Evolutionary conservation across 2,888 invertebrate genomes (phyloP).

Genomic region (Dicycla oo): DNA sequence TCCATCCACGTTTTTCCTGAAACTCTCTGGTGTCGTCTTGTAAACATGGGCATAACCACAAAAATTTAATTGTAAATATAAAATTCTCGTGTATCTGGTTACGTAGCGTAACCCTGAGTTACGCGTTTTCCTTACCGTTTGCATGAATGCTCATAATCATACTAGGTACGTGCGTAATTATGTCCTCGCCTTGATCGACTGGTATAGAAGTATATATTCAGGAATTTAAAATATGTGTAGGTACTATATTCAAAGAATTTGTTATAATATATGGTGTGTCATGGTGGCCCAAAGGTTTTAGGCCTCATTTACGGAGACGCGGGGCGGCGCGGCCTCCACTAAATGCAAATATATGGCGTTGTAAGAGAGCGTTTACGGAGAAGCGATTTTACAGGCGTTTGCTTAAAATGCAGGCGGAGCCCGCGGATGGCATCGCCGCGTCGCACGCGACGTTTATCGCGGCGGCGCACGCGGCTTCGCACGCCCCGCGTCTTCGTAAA

Average conservation of each 20-base stretch:
- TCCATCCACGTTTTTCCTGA: not conserved
- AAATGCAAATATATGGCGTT: no score
- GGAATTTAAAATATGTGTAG: no score
- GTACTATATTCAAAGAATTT: not conserved
- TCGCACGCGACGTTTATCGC: no score
- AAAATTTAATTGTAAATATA: constrained; percentile 6
- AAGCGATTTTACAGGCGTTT: no score
- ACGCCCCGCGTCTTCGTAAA: no score
- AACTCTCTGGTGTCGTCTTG: not conserved
- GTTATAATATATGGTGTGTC: not conserved
- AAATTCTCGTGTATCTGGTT: constrained; percentile 16
- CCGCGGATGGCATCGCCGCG: no score
- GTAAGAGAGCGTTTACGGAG: no score
- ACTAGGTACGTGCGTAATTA: constrained; percentile 4
- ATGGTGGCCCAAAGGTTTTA: not conserved
- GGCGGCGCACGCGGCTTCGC: no score
- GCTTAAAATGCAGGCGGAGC: no score
- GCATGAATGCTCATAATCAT: constrained; percentile 41
- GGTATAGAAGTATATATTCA: constrained; percentile 8
- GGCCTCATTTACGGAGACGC: no score
- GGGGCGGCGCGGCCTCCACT: no score
- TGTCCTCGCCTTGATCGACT: constrained; percentile 15
- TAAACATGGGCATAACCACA: not conserved
- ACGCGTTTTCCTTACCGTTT: constrained; percentile 53
- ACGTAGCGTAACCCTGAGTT: constrained; percentile 53